Conservation (phyloP, 2,113 vertebrate species). For the Rhipidura dahli region DNA sequence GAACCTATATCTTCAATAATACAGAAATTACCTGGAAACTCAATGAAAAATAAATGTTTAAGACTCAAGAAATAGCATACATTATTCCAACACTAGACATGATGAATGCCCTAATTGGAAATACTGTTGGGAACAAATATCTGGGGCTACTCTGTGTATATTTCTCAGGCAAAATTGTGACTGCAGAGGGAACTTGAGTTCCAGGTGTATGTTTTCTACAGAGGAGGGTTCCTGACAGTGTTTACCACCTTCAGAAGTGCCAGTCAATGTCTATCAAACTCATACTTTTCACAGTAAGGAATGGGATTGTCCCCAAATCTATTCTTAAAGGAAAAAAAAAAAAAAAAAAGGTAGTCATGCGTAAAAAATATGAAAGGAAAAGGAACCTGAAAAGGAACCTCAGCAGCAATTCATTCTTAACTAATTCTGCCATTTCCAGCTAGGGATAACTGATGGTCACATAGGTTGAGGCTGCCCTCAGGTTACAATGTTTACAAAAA, state of each 20-base stretch:
- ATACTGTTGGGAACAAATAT: not conserved
- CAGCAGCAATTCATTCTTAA: not conserved
- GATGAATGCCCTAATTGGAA: not conserved
- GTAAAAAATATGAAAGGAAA: not conserved
- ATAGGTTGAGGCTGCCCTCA: not conserved
- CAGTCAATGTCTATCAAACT: not conserved
- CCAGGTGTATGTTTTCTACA: not conserved
- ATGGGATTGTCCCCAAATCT: not conserved
- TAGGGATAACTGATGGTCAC: not conserved
- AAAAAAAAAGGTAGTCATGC: not conserved
- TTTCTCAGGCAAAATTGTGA: not conserved
- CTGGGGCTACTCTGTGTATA: not conserved
- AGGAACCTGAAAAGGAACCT: not conserved
- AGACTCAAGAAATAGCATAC: not conserved
- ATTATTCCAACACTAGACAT: not conserved
- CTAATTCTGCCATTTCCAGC: not conserved
- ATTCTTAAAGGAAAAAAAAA: not conserved
- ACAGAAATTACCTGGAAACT: not conserved
- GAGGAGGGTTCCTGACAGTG: not conserved
- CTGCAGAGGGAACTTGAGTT: not conserved
- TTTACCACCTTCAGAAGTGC: not conserved
- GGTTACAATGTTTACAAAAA: not conserved
- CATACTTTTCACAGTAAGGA: not conserved
- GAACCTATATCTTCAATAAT: not conserved
- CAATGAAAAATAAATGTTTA: not conserved